phyloP scores from a whole-genome alignment of 2,888 invertebrate species.

The Cosmorhoe ocellata region DNA sequence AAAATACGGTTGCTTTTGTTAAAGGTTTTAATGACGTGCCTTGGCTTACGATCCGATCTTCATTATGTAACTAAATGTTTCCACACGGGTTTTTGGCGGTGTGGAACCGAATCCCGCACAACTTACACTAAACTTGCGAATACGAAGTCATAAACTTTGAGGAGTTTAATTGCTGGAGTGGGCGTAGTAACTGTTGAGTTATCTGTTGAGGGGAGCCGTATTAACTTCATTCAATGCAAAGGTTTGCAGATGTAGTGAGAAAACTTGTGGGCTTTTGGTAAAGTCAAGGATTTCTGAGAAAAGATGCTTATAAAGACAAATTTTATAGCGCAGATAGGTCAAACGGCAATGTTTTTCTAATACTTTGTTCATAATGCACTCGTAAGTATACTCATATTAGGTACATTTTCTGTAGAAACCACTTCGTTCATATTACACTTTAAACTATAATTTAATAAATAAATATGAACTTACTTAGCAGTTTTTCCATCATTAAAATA shows the following conservation, averaged over 20 bases:
- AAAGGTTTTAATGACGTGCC: constrained; percentile 1
- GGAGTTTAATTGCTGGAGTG: constrained; percentile 17
- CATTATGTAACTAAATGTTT: constrained; percentile 12
- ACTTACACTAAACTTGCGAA: constrained; percentile 12
- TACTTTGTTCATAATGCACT: too few relatives aligned
- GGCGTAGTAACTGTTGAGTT: constrained; percentile 10
- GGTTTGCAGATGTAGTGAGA: constrained; percentile 1
- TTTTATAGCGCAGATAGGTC: too few relatives aligned
- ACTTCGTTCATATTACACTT: too few relatives aligned
- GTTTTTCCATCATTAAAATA: too few relatives aligned
- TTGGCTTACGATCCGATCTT: constrained; percentile 8
- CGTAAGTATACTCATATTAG: too few relatives aligned
- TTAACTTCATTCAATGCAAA: constrained; percentile 1
- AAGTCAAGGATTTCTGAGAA: not conserved
- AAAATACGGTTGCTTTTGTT: not conserved
- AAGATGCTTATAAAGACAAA: not conserved
- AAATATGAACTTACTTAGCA: too few relatives aligned
- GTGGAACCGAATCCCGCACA: constrained; percentile 6
- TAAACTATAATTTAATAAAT: too few relatives aligned
- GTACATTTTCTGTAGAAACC: too few relatives aligned
- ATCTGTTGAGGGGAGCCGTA: constrained; percentile 1
- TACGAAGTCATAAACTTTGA: constrained; percentile 15
- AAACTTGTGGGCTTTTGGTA: constrained; percentile 1
- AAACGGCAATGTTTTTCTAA: too few relatives aligned
- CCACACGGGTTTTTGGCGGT: constrained; percentile 4